Base-by-base conservation (phyloP, 37 sponge, comb jelly and placozoan species). In the Crambe crambe region DNA sequence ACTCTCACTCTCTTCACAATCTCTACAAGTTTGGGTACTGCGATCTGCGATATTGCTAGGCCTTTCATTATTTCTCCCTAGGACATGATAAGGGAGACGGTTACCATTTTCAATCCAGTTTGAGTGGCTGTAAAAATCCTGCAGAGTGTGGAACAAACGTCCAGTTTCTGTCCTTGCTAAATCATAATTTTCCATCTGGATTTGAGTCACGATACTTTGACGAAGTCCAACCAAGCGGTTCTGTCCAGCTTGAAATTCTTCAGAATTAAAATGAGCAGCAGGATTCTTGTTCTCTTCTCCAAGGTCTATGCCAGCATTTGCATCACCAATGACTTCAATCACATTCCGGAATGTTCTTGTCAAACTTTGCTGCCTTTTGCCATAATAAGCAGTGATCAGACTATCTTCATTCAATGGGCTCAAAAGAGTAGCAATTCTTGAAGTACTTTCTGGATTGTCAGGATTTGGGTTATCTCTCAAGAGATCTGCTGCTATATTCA, bases 71-170 rank as follows among this genome's bases (percentile, higher is more conserved):
- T n/a, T n/a, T n/a, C n/a, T n/a, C n/a, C n/a, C n/a, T n/a, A n/a
- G n/a, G n/a, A n/a, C n/a, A n/a, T n/a, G n/a, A n/a, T n/a, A n/a
- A n/a, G n/a, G n/a, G n/a, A n/a, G n/a, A n/a, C n/a, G n/a, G n/a
- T n/a, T n/a, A n/a, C n/a, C n/a, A n/a, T n/a, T n/a, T n/a, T n/a
- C n/a, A n/a, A n/a, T n/a, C 85, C 85, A 84, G 56, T 84, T 84
- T 36, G 85, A 70, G 65, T 84, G 85, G 36, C 85, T 84, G 54
- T 84, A 84, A 32, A 84, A 84, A 44, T 84, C 86, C 27, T 85
- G 86, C 4, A 85, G 66, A 3, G 86, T 85, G 42, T 85, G 86
- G 18, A 85, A 56, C 63, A 85, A 25, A 6, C 66, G 74, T 56
- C 86, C 86, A 6, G 73, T 56, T 42, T 71, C 58, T 41, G 0